phyloP scores from a whole-genome alignment of 2,797 vertebrate genomes.

The Argentina silus region DNA sequence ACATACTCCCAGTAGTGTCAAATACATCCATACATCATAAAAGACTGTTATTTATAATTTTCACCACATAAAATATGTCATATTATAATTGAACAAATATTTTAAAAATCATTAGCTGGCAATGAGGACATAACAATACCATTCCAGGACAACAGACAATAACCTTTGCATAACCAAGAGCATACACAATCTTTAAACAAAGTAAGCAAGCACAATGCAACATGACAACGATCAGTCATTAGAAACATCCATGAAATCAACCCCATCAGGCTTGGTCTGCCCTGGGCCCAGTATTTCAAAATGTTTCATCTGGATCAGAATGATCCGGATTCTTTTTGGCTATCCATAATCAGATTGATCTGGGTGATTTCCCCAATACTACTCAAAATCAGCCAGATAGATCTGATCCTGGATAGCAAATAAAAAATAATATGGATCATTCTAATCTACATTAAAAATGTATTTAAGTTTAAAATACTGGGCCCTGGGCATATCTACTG shows the following conservation, averaged over 20 bases:
- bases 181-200: constrained; percentile 19
- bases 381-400: too few species aligned
- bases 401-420: too few species aligned
- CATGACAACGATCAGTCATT: constrained; percentile 45
- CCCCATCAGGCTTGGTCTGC: background rate
- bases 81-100: constrained; percentile 41
- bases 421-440: too few species aligned
- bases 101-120: constrained; percentile 27
- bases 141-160: constrained; percentile 43
- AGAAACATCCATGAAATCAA: constrained; percentile 45
- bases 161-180: constrained; percentile 64
- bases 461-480: too few species aligned
- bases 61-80: constrained; percentile 39
- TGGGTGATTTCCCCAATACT: too few species aligned
- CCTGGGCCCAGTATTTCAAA: too few species aligned
- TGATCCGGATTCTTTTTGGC: too few species aligned
- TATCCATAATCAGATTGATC: too few species aligned
- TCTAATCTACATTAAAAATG: too few species aligned
- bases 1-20: constrained; percentile 44
- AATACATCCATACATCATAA: constrained; percentile 67
- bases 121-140: constrained; percentile 38
- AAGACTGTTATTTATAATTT: constrained; percentile 57
- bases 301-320: background rate
- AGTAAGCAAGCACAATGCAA: constrained; percentile 56
- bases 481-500: background rate